These are phyloP conservation scores for Oophaga sylvatica DNA, from an alignment of 2,797 vertebrate genomes.

Conservation along the genomic window DNA sequence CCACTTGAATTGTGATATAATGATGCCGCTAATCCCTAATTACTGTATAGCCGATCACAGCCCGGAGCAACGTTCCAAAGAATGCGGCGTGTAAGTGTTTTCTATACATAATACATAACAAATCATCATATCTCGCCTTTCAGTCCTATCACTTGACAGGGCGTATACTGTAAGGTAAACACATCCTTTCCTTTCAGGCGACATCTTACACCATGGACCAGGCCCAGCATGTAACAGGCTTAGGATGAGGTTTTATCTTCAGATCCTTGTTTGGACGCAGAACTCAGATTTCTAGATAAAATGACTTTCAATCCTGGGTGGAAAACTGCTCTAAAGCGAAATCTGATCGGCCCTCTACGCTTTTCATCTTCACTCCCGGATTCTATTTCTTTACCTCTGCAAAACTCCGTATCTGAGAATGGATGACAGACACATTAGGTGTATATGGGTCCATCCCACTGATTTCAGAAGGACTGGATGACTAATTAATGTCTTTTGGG, in stretches of 20 bases:
- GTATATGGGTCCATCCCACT: too few relatives aligned
- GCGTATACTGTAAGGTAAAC: background rate
- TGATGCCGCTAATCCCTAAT: background rate
- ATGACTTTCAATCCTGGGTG: background rate
- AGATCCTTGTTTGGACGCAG: background rate
- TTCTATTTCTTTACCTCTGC: background rate
- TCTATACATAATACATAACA: slow-evolving; percentile 12
- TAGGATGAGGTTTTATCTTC: background rate
- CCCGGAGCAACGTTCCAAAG: background rate
- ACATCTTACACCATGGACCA: background rate
- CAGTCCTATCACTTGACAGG: background rate
- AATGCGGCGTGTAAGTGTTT: background rate
- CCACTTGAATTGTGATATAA: slow-evolving; percentile 8
- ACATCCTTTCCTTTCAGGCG: background rate
- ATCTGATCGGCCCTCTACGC: slow-evolving; percentile 23
- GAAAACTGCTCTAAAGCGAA: slow-evolving; percentile 17
- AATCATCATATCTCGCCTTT: slow-evolving; percentile 8
- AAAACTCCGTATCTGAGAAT: slow-evolving; percentile 4
- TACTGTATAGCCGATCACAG: background rate
- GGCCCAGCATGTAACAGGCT: slow-evolving; percentile 29
- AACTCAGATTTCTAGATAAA: background rate
- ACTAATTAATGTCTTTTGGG: too few relatives aligned
- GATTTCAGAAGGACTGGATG: too few relatives aligned
- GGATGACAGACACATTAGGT: too few relatives aligned
- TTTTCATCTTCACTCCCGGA: slow-evolving; percentile 16